A percentile compares a stretch with the other conserved stretches of the same genome.
These are phyloP conservation scores for Strongylocentrotus purpuratus DNA, from an alignment of 35 echinoderm and acorn worm species.

Conservation along the genomic window DNA sequence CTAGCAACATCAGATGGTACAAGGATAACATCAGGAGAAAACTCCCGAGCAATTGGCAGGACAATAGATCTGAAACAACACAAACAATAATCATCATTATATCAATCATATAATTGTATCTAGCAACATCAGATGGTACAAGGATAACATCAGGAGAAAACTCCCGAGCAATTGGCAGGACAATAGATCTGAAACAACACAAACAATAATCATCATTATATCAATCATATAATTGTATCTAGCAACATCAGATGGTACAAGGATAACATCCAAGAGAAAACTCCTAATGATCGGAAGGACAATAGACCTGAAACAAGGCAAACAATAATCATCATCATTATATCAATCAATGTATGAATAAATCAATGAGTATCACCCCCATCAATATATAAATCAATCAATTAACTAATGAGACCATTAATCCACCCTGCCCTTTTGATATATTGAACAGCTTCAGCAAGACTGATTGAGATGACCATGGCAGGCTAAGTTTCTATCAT, in stretches of 20 bases:
- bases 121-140: constrained; percentile 65
- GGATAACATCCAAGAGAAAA: constrained; percentile 91
- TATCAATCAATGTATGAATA: too few species aligned
- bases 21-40: constrained; percentile 94
- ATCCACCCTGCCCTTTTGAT: too few species aligned
- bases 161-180: constrained; percentile 86
- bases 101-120: too few species aligned
- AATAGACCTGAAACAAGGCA: constrained; percentile 59
- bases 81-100: background rate
- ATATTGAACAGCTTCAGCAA: too few species aligned
- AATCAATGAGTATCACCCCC: too few species aligned
- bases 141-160: constrained; percentile 93
- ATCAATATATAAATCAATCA: too few species aligned
- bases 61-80: constrained; percentile 73
- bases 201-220: background rate
- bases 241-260: constrained; percentile 71
- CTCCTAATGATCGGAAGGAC: too few species aligned
- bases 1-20: constrained; percentile 95
- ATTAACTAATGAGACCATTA: too few species aligned
- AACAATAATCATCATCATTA: background rate
- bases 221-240: too few species aligned
- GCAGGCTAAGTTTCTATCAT: background rate
- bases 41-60: constrained; percentile 89
- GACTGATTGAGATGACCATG: too few species aligned
- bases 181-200: constrained; percentile 67